Conservation (phyloP, 2,113 vertebrate genomes). For the Lethenteron reissneri region DNA sequence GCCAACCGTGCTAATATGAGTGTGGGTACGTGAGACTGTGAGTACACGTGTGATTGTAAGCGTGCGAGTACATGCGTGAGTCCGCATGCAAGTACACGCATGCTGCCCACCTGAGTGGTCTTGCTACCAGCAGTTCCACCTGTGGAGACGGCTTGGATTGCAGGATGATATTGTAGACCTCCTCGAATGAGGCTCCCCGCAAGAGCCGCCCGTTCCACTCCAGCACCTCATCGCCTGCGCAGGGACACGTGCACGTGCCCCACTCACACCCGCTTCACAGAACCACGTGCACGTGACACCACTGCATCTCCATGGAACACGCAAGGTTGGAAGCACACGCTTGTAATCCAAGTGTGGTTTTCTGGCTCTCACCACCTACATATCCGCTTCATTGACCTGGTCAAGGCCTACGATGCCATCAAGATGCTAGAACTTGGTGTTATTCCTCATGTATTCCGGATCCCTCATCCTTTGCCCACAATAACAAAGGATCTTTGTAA, state of each 20-base stretch:
- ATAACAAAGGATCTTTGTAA: no score
- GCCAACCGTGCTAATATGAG: constrained; percentile 1
- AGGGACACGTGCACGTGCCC: constrained; percentile 7
- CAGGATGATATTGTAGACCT: constrained; percentile 99
- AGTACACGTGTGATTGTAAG: neutral
- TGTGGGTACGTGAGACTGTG: neutral
- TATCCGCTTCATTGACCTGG: no score
- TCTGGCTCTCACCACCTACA: no score
- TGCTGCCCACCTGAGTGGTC: constrained; percentile 72
- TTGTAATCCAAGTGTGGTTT: no score
- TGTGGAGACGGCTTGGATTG: constrained; percentile 95
- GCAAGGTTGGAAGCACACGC: no score
- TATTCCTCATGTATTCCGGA: no score
- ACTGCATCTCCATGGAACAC: no score
- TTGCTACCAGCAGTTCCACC: constrained; percentile 97
- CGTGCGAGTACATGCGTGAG: neutral
- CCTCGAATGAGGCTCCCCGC: constrained; percentile 94
- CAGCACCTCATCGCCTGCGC: constrained; percentile 77
- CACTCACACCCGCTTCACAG: neutral
- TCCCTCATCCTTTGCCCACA: no score
- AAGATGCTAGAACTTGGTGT: no score
- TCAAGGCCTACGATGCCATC: no score
- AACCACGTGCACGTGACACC: no score
- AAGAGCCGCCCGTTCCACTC: constrained; percentile 95
- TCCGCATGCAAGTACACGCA: neutral